Percentiles rank a stretch among this genome's conserved stretches.
phyloP scores from a whole-genome alignment of 1,140 invertebrate genomes.

The Drosophila pallidifrons region DNA sequence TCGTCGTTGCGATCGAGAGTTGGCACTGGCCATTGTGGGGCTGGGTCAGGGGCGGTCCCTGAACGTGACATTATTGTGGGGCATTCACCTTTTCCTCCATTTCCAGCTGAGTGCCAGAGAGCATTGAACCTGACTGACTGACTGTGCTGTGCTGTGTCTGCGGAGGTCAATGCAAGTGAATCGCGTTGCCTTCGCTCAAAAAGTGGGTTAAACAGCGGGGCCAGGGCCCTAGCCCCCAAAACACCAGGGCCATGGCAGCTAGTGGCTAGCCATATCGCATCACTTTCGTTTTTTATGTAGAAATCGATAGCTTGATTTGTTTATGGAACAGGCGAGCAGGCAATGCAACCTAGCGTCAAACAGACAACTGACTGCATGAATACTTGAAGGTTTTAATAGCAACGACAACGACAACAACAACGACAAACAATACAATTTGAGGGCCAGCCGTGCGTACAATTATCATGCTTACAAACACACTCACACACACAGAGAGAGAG shows the following conservation, averaged over 20 bases:
- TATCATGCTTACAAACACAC: slow-evolving; percentile 33
- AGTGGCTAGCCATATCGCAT: slow-evolving; percentile 25
- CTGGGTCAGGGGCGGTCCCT: slow-evolving; percentile 73
- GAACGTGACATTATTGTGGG: slow-evolving; percentile 72
- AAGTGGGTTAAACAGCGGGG: slow-evolving; percentile 60
- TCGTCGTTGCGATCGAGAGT: slow-evolving; percentile 28
- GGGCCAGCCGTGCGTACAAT: slow-evolving; percentile 49
- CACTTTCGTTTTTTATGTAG: slow-evolving; percentile 83
- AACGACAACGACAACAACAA: slow-evolving; percentile 17
- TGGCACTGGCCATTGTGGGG: slow-evolving; percentile 5
- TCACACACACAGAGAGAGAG: neutral
- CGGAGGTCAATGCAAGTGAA: slow-evolving; percentile 33
- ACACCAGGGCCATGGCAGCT: slow-evolving; percentile 18
- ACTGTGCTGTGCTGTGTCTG: neutral
- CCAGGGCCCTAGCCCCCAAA: slow-evolving; percentile 36
- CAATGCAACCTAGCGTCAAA: slow-evolving; percentile 18
- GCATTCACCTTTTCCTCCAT: slow-evolving; percentile 52
- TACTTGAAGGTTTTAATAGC: slow-evolving; percentile 32
- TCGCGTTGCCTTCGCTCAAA: slow-evolving; percentile 34
- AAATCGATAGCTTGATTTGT: slow-evolving; percentile 80
- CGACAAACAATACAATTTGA: slow-evolving; percentile 26
- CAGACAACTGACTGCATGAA: neutral
- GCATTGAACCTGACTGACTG: slow-evolving; percentile 62
- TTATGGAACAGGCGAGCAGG: slow-evolving; percentile 68
- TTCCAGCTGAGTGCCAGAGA: slow-evolving; percentile 5